These are phyloP conservation scores for Cheilinus undulatus DNA, from an alignment of 2,113 vertebrate species.

Conservation along the genomic window DNA sequence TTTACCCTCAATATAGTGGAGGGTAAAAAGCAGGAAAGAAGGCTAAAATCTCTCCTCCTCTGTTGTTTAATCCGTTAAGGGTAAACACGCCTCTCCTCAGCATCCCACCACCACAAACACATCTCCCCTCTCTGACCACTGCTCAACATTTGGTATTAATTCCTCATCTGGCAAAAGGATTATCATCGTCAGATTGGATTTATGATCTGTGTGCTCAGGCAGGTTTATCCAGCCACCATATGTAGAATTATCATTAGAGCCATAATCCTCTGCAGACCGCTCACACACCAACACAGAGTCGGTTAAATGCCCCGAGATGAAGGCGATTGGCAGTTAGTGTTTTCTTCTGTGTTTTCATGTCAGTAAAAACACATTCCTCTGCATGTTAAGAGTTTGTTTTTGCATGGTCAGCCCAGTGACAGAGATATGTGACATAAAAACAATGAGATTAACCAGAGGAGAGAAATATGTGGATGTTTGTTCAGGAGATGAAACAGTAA, in stretches of 20 bases:
- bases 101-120: constrained; percentile 48
- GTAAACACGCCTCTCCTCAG: constrained; percentile 31
- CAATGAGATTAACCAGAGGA: constrained; percentile 34
- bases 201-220: constrained; percentile 80
- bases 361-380: constrained; percentile 28
- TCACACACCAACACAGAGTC: constrained; percentile 45
- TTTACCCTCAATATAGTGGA: neutral
- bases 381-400: constrained; percentile 24
- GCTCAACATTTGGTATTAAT: constrained; percentile 79
- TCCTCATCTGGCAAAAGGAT: constrained; percentile 83
- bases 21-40: neutral
- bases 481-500: constrained; percentile 16
- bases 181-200: constrained; percentile 84
- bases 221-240: constrained; percentile 84
- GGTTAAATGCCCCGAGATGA: constrained; percentile 52
- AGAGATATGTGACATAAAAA: constrained; percentile 45
- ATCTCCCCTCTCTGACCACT: constrained; percentile 52
- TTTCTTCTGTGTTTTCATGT: constrained; percentile 21
- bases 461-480: constrained; percentile 28
- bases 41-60: neutral
- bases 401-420: constrained; percentile 4
- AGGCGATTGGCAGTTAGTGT: constrained; percentile 55
- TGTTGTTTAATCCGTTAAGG: neutral
- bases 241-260: constrained; percentile 84
- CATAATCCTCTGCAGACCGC: constrained; percentile 73